Evolutionary conservation across 2,888 invertebrate genomes (phyloP).

Genomic region (Eulithis testata): DNA sequence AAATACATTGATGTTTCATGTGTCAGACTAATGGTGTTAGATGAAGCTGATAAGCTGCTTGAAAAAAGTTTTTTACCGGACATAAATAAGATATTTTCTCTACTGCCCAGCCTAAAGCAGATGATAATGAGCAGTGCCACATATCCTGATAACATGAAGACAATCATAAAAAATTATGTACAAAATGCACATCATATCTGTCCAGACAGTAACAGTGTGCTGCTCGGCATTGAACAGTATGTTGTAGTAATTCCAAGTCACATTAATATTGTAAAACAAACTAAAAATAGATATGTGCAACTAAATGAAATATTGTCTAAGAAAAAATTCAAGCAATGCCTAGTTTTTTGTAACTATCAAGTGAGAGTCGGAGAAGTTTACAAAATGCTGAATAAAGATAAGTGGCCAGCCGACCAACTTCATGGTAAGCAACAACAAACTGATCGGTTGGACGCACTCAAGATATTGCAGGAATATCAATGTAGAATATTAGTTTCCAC

Average conservation of each 20-base stretch:
- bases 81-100: constrained; percentile 90
- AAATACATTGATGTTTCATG: constrained; percentile 85
- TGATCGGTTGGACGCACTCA: constrained; percentile 90
- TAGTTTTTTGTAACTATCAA: constrained; percentile 96
- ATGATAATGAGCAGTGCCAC: constrained; percentile 97
- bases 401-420: constrained; percentile 92
- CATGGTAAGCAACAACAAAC: constrained; percentile 92
- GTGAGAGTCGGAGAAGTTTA: constrained; percentile 92
- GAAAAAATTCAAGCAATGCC: constrained; percentile 93
- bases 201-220: constrained; percentile 85
- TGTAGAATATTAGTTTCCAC: constrained; percentile 95
- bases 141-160: constrained; percentile 90
- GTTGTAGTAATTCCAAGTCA: constrained; percentile 86
- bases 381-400: constrained; percentile 87
- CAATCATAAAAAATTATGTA: constrained; percentile 90
- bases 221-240: constrained; percentile 94
- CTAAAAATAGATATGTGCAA: constrained; percentile 87
- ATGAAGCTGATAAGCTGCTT: constrained; percentile 98
- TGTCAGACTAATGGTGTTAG: constrained; percentile 92
- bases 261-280: constrained; percentile 87
- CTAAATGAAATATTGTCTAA: constrained; percentile 88
- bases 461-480: constrained; percentile 90
- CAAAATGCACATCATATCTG: constrained; percentile 90
- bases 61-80: constrained; percentile 90
- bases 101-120: constrained; percentile 92